Base-by-base conservation (phyloP, 2,888 invertebrate species). In the Drosophila buzzatii region DNA sequence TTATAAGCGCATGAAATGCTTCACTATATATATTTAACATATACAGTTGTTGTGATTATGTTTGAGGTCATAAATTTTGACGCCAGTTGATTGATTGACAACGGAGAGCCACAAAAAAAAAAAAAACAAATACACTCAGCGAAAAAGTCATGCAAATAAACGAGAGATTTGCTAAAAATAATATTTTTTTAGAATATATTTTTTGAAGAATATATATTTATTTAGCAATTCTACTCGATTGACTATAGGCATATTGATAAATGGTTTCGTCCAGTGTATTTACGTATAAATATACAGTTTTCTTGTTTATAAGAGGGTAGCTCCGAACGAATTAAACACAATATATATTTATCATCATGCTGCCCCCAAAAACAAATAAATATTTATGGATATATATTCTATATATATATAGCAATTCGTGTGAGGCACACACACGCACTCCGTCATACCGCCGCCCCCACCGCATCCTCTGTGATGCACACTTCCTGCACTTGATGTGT, bases 41-140 rank as follows among this genome's bases (percentile, higher is more conserved):
- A 63, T 14, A n/a, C 31, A 41, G 42, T 33, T 67, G 76, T 68
- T 77, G 76, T 85, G 81, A 84, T 85, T 85, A 74, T 81, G 74
- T 74, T 85, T 81, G 79, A 70, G 85, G 79, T 86, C 84, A 84
- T 79, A 86, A 83, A 84, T 82, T 82, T 84, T 84, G 84, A 85
- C 84, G 81, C 81, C 84, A 76, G 79, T 88, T 83, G 88, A 83
- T 85, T 85, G 85, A 85, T 79, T 88, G 87, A 85, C 73, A 77
- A 70, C 72, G 61, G 12, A 56, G 14, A 63, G 49, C 55, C 33
- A 37, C 20, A 57, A 20, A 33, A 23, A 23, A 23, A 23, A 23
- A 23, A 23, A 23, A 23, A 23, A 31, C 31, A 12, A 31, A 14
- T 37, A 59, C 47, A 49, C 39, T 49, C 31, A 10, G 16, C 37